These are phyloP conservation scores for Caenorhabditis wallacei DNA, from an alignment of 2,888 invertebrate genomes.

Conservation along the genomic window DNA sequence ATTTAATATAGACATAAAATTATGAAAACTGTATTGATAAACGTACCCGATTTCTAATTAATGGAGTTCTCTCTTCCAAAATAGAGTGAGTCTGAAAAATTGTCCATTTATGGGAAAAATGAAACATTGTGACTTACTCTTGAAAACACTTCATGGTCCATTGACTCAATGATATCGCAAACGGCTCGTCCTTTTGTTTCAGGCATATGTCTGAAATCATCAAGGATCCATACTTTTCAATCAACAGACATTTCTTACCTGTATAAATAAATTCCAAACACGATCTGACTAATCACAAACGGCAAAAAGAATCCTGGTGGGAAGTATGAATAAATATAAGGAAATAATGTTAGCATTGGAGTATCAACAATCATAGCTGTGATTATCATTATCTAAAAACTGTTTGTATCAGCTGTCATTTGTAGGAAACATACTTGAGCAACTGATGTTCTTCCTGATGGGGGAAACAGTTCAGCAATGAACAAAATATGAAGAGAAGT, in stretches of 20 bases:
- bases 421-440: conserved; percentile 50
- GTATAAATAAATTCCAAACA: conserved; percentile 35
- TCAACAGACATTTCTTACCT: neutral
- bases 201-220: conserved; percentile 61
- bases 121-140: conserved; percentile 55
- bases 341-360: conserved; percentile 57
- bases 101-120: too few relatives aligned
- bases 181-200: conserved; percentile 65
- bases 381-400: conserved; percentile 44
- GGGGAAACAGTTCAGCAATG: conserved; percentile 65
- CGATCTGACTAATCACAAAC: conserved; percentile 38
- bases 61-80: conserved; percentile 27
- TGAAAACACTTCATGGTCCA: conserved; percentile 62
- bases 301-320: conserved; percentile 63
- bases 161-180: conserved; percentile 66
- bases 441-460: conserved; percentile 65
- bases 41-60: conserved; percentile 35
- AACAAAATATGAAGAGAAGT: conserved; percentile 44
- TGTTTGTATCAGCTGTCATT: too few relatives aligned
- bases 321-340: conserved; percentile 58
- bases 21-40: neutral
- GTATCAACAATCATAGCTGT: conserved; percentile 17
- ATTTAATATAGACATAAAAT: neutral
- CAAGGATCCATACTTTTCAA: neutral
- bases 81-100: conserved; percentile 20